phyloP scores from a whole-genome alignment of 2,888 invertebrate species.

The Pandemis cinnamomeana region DNA sequence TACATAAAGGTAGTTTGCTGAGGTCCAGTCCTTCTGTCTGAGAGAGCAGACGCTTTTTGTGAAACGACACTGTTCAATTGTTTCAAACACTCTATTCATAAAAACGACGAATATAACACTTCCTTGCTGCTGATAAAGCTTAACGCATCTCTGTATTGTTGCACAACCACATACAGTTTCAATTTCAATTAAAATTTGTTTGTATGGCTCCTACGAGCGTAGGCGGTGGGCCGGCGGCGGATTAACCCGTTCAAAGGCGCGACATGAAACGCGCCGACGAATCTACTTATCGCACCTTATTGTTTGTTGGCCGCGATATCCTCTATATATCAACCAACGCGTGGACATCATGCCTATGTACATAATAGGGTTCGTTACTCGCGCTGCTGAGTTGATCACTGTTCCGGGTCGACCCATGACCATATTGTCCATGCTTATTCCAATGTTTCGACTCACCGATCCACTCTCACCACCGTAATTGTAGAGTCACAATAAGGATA shows the following conservation, averaged over 20 bases:
- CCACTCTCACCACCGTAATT: no score
- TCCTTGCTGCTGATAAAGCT: no score
- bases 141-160: background rate
- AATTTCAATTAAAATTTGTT: constrained; percentile 9
- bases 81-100: no score
- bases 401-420: background rate
- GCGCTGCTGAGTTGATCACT: constrained; percentile 2
- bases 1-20: no score
- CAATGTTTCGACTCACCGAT: no score
- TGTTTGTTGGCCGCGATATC: constrained; percentile 75
- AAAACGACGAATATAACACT: no score
- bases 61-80: no score
- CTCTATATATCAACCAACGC: constrained; percentile 73
- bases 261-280: constrained; percentile 79
- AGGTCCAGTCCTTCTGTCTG: no score
- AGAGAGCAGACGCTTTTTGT: no score
- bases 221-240: constrained; percentile 59
- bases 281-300: constrained; percentile 80
- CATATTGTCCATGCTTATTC: no score
- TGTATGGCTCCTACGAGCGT: constrained; percentile 30
- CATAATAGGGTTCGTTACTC: constrained; percentile 27
- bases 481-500: no score
- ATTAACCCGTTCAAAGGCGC: constrained; percentile 78
- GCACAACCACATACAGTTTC: background rate
- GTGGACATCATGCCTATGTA: constrained; percentile 60